These are phyloP conservation scores for Anguilla marmorata DNA, from an alignment of 2,797 vertebrate genomes.

Conservation along the genomic window DNA sequence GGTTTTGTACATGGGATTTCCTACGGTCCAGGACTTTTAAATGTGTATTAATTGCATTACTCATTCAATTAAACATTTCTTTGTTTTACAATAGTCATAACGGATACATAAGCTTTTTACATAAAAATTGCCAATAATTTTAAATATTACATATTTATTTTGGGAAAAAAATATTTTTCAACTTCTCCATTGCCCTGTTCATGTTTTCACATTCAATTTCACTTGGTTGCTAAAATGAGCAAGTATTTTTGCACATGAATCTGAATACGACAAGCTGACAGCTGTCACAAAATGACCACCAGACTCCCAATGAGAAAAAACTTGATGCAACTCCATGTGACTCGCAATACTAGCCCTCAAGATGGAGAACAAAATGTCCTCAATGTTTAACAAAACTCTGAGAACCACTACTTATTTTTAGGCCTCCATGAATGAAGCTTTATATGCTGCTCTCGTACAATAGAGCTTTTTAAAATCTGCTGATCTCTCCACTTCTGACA, in stretches of 20 bases:
- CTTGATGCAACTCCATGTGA: background rate
- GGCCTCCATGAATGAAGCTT: background rate
- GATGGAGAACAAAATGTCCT: constrained; percentile 10
- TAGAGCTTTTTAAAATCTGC: background rate
- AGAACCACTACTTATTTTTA: constrained; percentile 2
- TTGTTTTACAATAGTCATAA: background rate
- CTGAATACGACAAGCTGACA: background rate
- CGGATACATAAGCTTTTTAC: background rate
- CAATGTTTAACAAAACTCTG: background rate
- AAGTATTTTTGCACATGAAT: background rate
- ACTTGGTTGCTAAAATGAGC: background rate
- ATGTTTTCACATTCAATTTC: background rate
- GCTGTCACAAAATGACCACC: background rate
- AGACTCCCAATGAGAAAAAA: background rate
- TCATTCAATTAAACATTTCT: background rate
- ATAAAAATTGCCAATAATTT: background rate
- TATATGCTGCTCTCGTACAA: background rate
- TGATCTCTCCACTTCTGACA: background rate
- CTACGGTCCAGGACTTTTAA: background rate
- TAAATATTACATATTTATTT: background rate
- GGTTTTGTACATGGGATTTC: background rate
- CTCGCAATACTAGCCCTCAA: background rate
- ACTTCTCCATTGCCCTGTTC: background rate
- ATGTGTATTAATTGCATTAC: too few species aligned
- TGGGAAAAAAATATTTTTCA: too few species aligned